Evolutionary conservation across 2,888 invertebrate species (phyloP).

Genomic region (Drosophila nigritarsus): DNA sequence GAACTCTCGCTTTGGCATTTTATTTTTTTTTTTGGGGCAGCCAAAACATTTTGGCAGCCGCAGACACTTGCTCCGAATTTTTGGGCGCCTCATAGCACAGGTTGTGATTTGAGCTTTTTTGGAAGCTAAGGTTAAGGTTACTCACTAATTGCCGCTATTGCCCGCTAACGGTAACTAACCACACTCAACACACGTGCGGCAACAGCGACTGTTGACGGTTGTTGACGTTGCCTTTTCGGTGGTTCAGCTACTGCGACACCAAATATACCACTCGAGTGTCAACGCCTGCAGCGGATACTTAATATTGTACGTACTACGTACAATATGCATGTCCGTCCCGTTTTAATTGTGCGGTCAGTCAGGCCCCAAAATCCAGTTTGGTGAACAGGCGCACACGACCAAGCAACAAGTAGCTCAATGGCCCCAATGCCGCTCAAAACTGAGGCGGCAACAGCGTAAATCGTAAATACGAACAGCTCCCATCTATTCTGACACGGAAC

Average conservation of each 20-base stretch:
- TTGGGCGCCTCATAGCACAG: constrained; percentile 83
- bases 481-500: constrained; percentile 12
- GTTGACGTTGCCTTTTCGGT: constrained; percentile 14
- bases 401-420: constrained; percentile 56
- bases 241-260: constrained; percentile 5
- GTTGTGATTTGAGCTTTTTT: constrained; percentile 84
- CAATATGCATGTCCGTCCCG: constrained; percentile 70
- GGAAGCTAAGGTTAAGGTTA: constrained; percentile 84
- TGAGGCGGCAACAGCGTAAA: constrained; percentile 44
- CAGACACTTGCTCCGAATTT: constrained; percentile 56
- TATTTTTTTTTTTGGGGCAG: constrained; percentile 30
- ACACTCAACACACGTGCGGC: constrained; percentile 50
- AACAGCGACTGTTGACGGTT: constrained; percentile 10
- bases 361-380: constrained; percentile 85
- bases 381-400: constrained; percentile 82
- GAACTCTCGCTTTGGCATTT: constrained; percentile 51
- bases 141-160: constrained; percentile 54
- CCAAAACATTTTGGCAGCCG: constrained; percentile 60
- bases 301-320: neutral
- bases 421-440: constrained; percentile 27
- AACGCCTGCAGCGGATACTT: constrained; percentile 20
- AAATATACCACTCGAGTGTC: constrained; percentile 24
- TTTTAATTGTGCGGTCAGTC: constrained; percentile 83
- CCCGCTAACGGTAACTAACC: constrained; percentile 61
- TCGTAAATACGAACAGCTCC: constrained; percentile 32